phyloP scores from a whole-genome alignment of 1,140 invertebrate genomes.

The Tetranychus urticae region DNA sequence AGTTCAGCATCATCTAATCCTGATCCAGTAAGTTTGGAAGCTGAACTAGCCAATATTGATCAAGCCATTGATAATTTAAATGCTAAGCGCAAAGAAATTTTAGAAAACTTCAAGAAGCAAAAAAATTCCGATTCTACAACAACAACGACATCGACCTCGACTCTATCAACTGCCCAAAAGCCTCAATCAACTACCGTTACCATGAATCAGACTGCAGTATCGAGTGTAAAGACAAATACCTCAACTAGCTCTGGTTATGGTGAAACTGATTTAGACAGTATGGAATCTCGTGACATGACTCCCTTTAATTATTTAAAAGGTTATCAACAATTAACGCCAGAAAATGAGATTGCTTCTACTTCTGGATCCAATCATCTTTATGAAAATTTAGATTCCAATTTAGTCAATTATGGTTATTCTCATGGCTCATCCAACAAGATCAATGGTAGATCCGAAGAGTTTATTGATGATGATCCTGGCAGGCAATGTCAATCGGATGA shows the following conservation, averaged over 20 bases:
- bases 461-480: too few relatives aligned
- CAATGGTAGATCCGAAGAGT: too few relatives aligned
- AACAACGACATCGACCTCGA: background rate
- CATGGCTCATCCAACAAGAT: too few relatives aligned
- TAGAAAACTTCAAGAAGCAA: background rate
- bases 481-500: too few relatives aligned
- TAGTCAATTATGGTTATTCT: too few relatives aligned
- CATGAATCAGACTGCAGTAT: constrained; percentile 15
- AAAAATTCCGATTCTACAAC: too few relatives aligned
- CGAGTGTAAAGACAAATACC: background rate
- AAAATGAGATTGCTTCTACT: background rate
- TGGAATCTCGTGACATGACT: constrained; percentile 21
- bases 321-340: background rate
- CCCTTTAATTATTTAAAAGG: background rate
- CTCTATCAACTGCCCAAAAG: background rate
- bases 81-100: constrained; percentile 42
- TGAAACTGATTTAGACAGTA: constrained; percentile 4
- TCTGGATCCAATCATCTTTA: background rate
- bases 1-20: background rate
- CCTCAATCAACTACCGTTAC: constrained; percentile 4
- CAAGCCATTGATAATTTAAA: constrained; percentile 56
- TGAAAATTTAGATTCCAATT: background rate
- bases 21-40: constrained; percentile 30
- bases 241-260: constrained; percentile 1
- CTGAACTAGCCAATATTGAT: constrained; percentile 55